These are phyloP conservation scores for Saxidomus purpurata DNA, from an alignment of 1,140 invertebrate species.

Conservation along the genomic window DNA sequence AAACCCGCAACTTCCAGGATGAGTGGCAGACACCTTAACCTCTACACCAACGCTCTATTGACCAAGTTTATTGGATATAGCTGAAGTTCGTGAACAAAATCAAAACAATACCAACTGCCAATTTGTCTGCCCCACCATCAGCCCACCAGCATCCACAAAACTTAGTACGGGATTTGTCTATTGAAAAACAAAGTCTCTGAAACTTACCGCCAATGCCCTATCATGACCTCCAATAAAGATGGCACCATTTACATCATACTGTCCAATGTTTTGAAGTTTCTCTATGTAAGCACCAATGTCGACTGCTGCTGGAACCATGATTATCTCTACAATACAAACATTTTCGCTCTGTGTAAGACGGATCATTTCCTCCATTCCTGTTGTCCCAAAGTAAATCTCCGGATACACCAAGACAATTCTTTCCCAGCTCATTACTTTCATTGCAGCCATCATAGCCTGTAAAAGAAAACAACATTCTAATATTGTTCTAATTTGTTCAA, in stretches of 20 bases:
- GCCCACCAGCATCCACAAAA: too few relatives aligned
- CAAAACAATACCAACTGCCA: too few relatives aligned
- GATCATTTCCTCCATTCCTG: conserved; percentile 78
- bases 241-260: conserved; percentile 69
- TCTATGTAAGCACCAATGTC: conserved; percentile 51
- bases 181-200: too few relatives aligned
- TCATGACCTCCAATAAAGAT: conserved; percentile 71
- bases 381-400: conserved; percentile 78
- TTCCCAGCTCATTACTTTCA: conserved; percentile 85
- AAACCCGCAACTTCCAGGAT: too few relatives aligned
- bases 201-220: conserved; percentile 36
- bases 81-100: too few relatives aligned
- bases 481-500: too few relatives aligned
- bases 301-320: conserved; percentile 45
- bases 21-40: too few relatives aligned
- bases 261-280: conserved; percentile 57
- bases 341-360: conserved; percentile 63
- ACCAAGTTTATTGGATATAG: too few relatives aligned
- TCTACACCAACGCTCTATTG: too few relatives aligned
- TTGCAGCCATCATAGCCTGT: conserved; percentile 82
- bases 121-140: too few relatives aligned
- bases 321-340: conserved; percentile 75
- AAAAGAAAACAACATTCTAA: conserved; percentile 17
- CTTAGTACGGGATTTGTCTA: too few relatives aligned
- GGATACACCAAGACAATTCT: conserved; percentile 85